These are phyloP conservation scores for Tetragonula clypearis DNA, from an alignment of 1,140 invertebrate species.

Conservation along the genomic window DNA sequence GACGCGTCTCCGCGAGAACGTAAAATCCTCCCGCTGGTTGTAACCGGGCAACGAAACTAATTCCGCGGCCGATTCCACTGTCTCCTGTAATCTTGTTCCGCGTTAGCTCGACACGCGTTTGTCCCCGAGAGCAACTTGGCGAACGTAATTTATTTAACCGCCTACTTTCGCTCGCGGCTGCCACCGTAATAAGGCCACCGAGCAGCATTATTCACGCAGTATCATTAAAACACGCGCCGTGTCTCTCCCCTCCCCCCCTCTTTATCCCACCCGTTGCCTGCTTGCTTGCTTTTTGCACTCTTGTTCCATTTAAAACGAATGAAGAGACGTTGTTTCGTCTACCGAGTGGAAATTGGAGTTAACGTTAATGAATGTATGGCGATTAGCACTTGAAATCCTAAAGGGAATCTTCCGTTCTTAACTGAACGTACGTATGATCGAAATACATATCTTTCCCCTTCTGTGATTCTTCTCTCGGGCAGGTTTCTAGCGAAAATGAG, in stretches of 20 bases:
- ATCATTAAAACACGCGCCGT: not conserved
- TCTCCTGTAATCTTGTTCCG: slow-evolving; percentile 48
- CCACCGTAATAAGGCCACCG: slow-evolving; percentile 29
- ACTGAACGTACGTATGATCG: not conserved
- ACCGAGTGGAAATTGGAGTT: not conserved
- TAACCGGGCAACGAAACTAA: slow-evolving; percentile 57
- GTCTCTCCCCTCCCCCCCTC: too few relatives aligned
- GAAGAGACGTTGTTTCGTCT: not conserved
- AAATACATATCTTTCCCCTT: not conserved
- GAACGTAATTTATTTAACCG: slow-evolving; percentile 60
- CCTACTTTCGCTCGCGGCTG: slow-evolving; percentile 9
- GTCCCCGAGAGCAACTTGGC: slow-evolving; percentile 27
- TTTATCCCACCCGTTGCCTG: slow-evolving; percentile 1
- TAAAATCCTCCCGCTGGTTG: slow-evolving; percentile 55
- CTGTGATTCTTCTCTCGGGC: not conserved
- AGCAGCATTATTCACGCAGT: slow-evolving; percentile 17
- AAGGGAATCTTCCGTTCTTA: not conserved
- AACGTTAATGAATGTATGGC: not conserved
- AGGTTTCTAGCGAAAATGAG: not conserved
- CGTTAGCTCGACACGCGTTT: slow-evolving; percentile 20
- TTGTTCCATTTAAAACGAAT: not conserved
- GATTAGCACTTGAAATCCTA: not conserved
- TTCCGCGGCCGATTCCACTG: slow-evolving; percentile 43
- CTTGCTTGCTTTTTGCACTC: not conserved
- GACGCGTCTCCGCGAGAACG: slow-evolving; percentile 54